Conservation (phyloP, 2,888 invertebrate genomes). For the Halictus ligatus region DNA sequence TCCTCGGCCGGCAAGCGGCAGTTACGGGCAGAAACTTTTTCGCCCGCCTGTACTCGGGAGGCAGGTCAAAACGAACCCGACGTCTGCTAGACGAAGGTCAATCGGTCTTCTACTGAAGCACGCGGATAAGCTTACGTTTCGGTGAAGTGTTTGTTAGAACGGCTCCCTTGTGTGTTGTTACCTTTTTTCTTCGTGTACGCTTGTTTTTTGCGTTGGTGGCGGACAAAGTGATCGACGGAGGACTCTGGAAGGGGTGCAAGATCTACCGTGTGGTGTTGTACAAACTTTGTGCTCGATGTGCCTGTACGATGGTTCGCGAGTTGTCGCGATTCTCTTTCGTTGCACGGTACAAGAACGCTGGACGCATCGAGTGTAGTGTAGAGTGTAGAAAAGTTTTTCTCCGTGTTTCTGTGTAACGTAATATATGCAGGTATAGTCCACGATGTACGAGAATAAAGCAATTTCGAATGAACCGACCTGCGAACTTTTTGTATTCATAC, state of each 20-base stretch:
- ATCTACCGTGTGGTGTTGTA: not conserved
- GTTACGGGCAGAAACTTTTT: not conserved
- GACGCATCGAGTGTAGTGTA: not conserved
- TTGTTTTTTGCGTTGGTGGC: not conserved
- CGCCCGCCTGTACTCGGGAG: not conserved
- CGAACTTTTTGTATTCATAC: not conserved
- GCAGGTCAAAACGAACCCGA: not conserved
- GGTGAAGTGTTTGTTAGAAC: not conserved
- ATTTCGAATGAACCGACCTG: not conserved
- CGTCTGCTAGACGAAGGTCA: conserved; percentile 4
- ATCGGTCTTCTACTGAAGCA: not conserved
- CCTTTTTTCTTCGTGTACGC: not conserved
- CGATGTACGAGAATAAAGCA: conserved; percentile 30
- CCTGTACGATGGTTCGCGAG: not conserved
- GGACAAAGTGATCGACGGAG: not conserved
- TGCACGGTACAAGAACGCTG: not conserved
- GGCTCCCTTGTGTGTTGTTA: not conserved
- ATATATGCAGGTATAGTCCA: not conserved
- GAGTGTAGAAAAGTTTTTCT: too few relatives aligned
- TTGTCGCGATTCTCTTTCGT: not conserved
- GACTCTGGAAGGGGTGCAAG: not conserved
- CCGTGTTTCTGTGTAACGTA: not conserved
- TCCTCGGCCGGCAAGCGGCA: not conserved
- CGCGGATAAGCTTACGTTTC: not conserved
- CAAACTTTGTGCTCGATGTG: not conserved